Conservation (phyloP, 2,888 invertebrate genomes). For the Watsonalla binaria region DNA sequence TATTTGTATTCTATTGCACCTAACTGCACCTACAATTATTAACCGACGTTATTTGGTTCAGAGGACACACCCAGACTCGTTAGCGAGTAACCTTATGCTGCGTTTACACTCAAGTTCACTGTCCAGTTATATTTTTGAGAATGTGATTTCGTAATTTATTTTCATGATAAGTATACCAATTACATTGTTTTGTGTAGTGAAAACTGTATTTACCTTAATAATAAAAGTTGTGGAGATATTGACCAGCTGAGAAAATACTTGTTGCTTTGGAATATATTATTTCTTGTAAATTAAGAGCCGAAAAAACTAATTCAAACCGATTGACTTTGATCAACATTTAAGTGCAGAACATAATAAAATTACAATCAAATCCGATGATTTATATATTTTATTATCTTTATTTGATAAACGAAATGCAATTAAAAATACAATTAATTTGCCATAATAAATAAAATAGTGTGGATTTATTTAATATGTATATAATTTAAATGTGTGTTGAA, state of each 20-base stretch:
- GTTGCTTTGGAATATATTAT: too few relatives aligned
- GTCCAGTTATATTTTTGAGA: slow-evolving; percentile 17
- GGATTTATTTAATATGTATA: too few relatives aligned
- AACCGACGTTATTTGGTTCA: slow-evolving; percentile 65
- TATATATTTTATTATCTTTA: too few relatives aligned
- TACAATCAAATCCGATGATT: too few relatives aligned
- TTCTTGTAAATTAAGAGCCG: too few relatives aligned
- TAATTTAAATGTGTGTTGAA: background rate
- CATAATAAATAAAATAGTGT: too few relatives aligned
- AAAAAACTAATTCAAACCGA: too few relatives aligned
- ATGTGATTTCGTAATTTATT: slow-evolving; percentile 15
- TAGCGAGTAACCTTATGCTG: slow-evolving; percentile 64
- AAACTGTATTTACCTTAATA: too few relatives aligned
- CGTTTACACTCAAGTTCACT: slow-evolving; percentile 37
- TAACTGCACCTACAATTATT: slow-evolving; percentile 70
- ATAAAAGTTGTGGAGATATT: too few relatives aligned
- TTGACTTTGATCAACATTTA: too few relatives aligned
- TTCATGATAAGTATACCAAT: background rate
- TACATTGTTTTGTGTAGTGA: background rate
- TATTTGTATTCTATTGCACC: slow-evolving; percentile 47
- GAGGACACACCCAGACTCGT: slow-evolving; percentile 73
- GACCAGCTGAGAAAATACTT: too few relatives aligned
- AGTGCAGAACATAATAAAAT: too few relatives aligned
- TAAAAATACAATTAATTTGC: background rate
- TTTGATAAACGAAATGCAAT: background rate